Base-by-base conservation (phyloP, 2,888 invertebrate genomes). In the Plemyria rubiginata region DNA sequence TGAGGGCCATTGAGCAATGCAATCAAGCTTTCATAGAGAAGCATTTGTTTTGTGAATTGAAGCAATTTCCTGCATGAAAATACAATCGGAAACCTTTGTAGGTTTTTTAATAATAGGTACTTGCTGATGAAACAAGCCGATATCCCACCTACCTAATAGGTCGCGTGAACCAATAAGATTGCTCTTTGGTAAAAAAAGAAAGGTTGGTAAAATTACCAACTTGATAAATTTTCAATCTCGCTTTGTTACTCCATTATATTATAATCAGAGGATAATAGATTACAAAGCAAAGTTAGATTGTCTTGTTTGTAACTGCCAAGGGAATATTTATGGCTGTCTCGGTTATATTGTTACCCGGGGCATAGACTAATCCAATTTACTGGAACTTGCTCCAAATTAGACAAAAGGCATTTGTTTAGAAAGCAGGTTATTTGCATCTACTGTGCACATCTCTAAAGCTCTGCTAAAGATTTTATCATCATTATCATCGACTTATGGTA, bases 1-100 rank as follows among this genome's bases (percentile, higher is more conserved):
- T 67, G 62, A 40, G 71, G 66, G 38, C 76, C 85, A 83, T 85
- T 85, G 77, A 80, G 71, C 81, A 81, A 77, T 65, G 73, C 73
- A 78, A 85, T 84, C 74, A 77, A 71, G 65, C 59, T 63, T 70
- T 54, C 36, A 60, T 68, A 71, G 67, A 67, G 65, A 72, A 63
- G 67, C 73, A 67, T 66, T 70, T 68, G 69, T 68, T 72, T 65
- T 62, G 62, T 70, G 55, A 62, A 32, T 56, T 53, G 54, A 59
- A 72, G 65, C 66, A 73, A 69, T 58, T 56, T 65, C 68, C 66
- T 67, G 64, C 9, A 32, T 52, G 1, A 28, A 58, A 40, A 45
- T 58, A 38, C 15, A 7, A 32, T 38, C 9, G 11, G 8, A 38
- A 38, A 38, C 11, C 36, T 38, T 38, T 32, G 5, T 4, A 38